Percentiles rank a stretch among this genome's conserved stretches.
Conservation (phyloP, 2,797 vertebrate species). For the Potorous gilbertii region DNA sequence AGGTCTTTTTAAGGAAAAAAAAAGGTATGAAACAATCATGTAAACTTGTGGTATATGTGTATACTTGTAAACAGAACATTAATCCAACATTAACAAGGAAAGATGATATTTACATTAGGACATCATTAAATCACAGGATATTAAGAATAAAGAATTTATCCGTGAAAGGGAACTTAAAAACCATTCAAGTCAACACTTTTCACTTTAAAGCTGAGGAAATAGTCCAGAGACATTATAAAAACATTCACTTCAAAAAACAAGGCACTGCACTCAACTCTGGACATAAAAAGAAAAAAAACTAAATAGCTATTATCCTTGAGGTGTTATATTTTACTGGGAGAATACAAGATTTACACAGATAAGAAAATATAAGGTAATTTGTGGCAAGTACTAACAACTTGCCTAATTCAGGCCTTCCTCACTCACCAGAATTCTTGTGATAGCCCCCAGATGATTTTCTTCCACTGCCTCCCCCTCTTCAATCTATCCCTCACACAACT, state of each 20-base stretch:
- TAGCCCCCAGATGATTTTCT: background rate
- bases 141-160: background rate
- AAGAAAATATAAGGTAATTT: background rate
- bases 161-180: background rate
- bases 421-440: background rate
- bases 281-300: background rate
- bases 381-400: background rate
- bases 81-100: no score
- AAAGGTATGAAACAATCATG: rapidly evolving
- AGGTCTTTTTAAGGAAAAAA: background rate
- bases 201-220: background rate
- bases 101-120: background rate
- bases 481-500: background rate
- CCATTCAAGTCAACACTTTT: background rate
- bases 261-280: background rate
- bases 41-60: no score
- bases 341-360: background rate
- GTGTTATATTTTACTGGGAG: background rate
- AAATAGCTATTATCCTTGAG: background rate
- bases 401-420: background rate
- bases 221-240: background rate
- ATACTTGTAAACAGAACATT: background rate
- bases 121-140: background rate
- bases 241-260: background rate
- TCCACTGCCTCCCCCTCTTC: background rate